Evolutionary conservation across 2,888 invertebrate genomes (phyloP).

Genomic region (Ornithoptera priamus): DNA sequence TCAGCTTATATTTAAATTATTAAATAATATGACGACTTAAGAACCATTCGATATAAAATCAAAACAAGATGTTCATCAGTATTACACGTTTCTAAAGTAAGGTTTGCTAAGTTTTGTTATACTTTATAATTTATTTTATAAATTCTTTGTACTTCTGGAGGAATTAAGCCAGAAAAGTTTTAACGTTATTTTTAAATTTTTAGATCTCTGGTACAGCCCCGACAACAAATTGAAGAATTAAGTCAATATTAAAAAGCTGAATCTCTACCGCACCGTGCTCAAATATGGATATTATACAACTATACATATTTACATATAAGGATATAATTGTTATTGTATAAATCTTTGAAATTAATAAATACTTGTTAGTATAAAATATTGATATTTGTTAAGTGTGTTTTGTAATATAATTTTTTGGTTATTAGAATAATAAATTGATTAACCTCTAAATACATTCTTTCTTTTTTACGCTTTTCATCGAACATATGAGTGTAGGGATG

Average conservation of each 20-base stretch:
- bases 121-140: background rate
- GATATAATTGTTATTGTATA: no score
- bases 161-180: background rate
- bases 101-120: background rate
- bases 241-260: slow-evolving; percentile 1
- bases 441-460: background rate
- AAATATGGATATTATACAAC: background rate
- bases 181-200: slow-evolving; percentile 30
- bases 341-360: background rate
- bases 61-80: no score
- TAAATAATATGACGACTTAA: slow-evolving; percentile 9
- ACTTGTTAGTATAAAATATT: background rate
- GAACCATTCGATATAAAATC: background rate
- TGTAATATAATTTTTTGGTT: background rate
- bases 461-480: background rate
- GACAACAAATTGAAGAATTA: slow-evolving; percentile 39
- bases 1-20: slow-evolving; percentile 41
- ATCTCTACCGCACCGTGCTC: slow-evolving; percentile 8
- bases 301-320: no score
- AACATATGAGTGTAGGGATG: background rate
- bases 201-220: slow-evolving; percentile 42
- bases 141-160: background rate
- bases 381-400: slow-evolving; percentile 4
- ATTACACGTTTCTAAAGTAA: background rate
- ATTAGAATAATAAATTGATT: slow-evolving; percentile 17